Percentiles rank a stretch among this genome's conserved stretches.
Evolutionary conservation across 2,113 vertebrate species (phyloP).

Genomic region (Clarias macrocephalus): DNA sequence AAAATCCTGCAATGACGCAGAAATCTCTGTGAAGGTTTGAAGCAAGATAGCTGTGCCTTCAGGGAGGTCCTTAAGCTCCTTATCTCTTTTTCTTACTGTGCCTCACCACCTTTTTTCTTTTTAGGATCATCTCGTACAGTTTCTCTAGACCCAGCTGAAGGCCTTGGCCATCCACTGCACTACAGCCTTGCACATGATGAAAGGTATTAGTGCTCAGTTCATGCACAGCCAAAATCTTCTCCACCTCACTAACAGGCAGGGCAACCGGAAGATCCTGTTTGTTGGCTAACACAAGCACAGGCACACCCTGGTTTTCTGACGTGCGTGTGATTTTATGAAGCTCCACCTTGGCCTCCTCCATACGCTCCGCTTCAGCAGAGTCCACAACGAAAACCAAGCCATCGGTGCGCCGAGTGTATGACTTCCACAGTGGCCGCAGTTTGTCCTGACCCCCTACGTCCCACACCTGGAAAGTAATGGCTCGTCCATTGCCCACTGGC

Average conservation of each 20-base stretch:
- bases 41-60: slow-evolving; percentile 51
- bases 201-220: slow-evolving; percentile 79
- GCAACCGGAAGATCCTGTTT: slow-evolving; percentile 84
- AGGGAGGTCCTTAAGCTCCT: slow-evolving; percentile 48
- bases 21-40: slow-evolving; percentile 42
- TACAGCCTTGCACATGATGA: slow-evolving; percentile 85
- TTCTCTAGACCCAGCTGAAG: slow-evolving; percentile 83
- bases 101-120: slow-evolving; percentile 81
- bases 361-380: slow-evolving; percentile 78
- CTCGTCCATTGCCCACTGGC: slow-evolving; percentile 74
- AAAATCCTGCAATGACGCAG: slow-evolving; percentile 55
- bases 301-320: slow-evolving; percentile 87
- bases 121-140: slow-evolving; percentile 88
- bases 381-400: slow-evolving; percentile 91
- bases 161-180: slow-evolving; percentile 82
- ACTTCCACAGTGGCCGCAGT: slow-evolving; percentile 87
- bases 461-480: slow-evolving; percentile 87
- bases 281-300: slow-evolving; percentile 84
- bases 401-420: slow-evolving; percentile 85
- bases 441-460: slow-evolving; percentile 91
- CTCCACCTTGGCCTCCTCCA: slow-evolving; percentile 90
- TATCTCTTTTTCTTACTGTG: slow-evolving; percentile 80
- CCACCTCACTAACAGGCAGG: slow-evolving; percentile 75
- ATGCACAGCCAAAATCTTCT: slow-evolving; percentile 79
- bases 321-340: slow-evolving; percentile 84